phyloP scores from a whole-genome alignment of 2,797 vertebrate genomes.

The Chiroxiphia lanceolata region DNA sequence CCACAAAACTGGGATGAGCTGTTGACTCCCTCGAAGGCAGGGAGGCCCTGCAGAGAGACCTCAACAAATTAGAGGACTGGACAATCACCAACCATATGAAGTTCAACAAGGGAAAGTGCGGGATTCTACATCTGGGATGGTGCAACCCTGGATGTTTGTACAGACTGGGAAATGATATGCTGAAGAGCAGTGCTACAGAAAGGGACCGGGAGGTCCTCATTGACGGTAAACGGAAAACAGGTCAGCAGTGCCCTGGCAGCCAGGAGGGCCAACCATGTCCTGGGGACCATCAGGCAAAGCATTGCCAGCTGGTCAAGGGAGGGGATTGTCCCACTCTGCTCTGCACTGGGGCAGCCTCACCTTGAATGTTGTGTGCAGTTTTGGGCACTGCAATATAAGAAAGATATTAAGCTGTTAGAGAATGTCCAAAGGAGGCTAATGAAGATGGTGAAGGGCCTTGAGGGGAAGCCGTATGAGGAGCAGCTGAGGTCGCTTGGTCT shows the following conservation, averaged over 20 bases:
- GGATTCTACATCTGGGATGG: neutral
- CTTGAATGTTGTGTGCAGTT: rapidly evolving
- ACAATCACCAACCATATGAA: neutral
- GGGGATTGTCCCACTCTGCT: rapidly evolving
- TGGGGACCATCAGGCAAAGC: neutral
- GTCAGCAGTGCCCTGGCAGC: neutral
- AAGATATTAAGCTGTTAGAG: neutral
- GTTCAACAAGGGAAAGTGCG: rapidly evolving
- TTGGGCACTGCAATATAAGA: neutral
- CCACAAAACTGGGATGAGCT: neutral
- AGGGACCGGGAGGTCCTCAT: neutral
- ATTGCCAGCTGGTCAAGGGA: rapidly evolving
- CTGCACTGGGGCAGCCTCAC: rapidly evolving
- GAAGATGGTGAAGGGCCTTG: neutral
- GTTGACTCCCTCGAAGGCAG: neutral
- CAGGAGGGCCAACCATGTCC: rapidly evolving
- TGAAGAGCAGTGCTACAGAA: rapidly evolving
- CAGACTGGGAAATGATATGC: neutral
- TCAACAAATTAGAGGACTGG: neutral
- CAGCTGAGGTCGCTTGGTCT: neutral
- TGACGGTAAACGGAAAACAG: rapidly evolving
- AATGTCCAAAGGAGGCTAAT: neutral
- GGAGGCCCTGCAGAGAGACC: neutral
- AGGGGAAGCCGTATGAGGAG: neutral
- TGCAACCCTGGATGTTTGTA: neutral